phyloP scores from a whole-genome alignment of 2,888 invertebrate species.

The Ennomos erosarius region DNA sequence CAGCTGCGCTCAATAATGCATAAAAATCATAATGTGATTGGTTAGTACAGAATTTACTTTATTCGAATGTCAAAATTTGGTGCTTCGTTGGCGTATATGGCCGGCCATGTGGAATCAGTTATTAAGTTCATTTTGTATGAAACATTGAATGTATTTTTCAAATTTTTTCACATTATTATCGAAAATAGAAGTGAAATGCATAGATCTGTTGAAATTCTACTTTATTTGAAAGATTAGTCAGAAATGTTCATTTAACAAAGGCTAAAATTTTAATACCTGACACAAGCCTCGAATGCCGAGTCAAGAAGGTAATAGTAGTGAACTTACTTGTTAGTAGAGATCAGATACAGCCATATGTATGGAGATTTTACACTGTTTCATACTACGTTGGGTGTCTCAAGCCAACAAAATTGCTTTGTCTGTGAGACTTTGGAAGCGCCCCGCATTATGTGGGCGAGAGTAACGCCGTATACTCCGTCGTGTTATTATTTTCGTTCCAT shows the following conservation, averaged over 20 bases:
- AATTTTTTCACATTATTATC: too few species aligned
- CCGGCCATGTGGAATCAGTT: too few species aligned
- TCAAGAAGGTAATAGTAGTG: slow-evolving; percentile 1
- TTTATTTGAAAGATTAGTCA: background rate
- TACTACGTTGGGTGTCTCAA: slow-evolving; percentile 47
- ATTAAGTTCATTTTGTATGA: too few species aligned
- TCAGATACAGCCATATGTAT: slow-evolving; percentile 8
- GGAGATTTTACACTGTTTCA: slow-evolving; percentile 15
- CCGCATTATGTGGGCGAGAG: slow-evolving; percentile 60
- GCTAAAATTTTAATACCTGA: background rate
- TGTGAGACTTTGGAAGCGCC: slow-evolving; percentile 60
- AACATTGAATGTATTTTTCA: too few species aligned
- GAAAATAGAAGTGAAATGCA: too few species aligned
- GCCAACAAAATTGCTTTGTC: slow-evolving; percentile 74
- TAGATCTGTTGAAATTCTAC: too few species aligned
- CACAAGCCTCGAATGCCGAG: background rate
- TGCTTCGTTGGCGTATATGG: too few species aligned
- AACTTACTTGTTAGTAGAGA: background rate
- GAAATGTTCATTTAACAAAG: too few species aligned
- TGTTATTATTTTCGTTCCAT: slow-evolving; percentile 57
- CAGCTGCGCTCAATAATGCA: too few species aligned
- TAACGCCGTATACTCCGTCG: slow-evolving; percentile 49
- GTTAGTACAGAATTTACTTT: too few species aligned
- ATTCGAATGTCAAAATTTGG: too few species aligned
- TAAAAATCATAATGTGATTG: too few species aligned